Evolutionary conservation across 2,113 vertebrate species (phyloP).

Genomic region (Ailurus styani): DNA sequence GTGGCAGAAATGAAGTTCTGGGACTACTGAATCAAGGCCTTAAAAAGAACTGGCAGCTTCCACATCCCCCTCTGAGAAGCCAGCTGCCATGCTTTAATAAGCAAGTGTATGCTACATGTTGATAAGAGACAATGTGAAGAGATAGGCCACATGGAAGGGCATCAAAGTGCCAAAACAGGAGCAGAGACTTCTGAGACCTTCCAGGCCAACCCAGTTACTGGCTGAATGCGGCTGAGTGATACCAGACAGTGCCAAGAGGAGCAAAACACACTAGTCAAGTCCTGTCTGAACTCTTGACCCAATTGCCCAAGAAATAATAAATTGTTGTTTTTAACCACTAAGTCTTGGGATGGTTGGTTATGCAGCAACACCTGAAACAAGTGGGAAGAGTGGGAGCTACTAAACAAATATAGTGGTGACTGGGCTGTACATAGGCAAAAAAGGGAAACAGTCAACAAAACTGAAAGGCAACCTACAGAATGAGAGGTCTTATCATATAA

Average conservation of each 20-base stretch:
- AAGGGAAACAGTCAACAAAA: background rate
- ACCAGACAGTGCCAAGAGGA: background rate
- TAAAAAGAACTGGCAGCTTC: background rate
- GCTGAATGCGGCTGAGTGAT: background rate
- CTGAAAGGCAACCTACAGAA: background rate
- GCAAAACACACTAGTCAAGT: background rate
- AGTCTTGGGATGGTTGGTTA: background rate
- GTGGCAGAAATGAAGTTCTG: background rate
- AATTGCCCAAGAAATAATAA: background rate
- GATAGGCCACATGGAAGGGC: background rate
- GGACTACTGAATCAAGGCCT: background rate
- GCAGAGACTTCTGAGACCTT: background rate
- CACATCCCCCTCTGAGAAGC: background rate
- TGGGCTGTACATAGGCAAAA: background rate
- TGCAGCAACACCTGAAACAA: background rate
- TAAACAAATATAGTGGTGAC: background rate
- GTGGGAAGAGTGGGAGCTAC: background rate
- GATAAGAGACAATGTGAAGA: background rate
- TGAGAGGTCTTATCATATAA: background rate
- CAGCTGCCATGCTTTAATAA: background rate
- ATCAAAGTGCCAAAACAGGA: background rate
- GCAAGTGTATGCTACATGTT: background rate
- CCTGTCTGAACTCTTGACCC: conserved; percentile 12
- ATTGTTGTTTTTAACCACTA: background rate
- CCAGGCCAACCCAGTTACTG: background rate